These are phyloP conservation scores for Belonocnema kinseyi DNA, from an alignment of 1,140 invertebrate genomes.

Conservation along the genomic window DNA sequence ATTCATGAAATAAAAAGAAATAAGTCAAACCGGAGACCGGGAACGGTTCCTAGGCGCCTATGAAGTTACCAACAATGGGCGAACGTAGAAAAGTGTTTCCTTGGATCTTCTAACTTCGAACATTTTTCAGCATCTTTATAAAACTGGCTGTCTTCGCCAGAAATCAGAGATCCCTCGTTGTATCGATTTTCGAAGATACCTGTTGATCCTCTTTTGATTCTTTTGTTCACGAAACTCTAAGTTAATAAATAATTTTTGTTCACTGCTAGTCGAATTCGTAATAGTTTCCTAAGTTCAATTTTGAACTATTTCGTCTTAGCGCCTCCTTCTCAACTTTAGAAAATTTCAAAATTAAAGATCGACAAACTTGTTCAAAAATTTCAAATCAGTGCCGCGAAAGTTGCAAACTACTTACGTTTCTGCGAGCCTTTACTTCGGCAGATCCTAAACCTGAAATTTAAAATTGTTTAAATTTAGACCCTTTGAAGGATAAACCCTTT, in stretches of 20 bases:
- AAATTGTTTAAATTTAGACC: no score
- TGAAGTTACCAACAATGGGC: conserved; percentile 48
- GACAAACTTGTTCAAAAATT: no score
- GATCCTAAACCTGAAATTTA: no score
- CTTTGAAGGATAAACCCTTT: no score
- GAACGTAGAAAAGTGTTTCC: conserved; percentile 54
- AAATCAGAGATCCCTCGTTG: conserved; percentile 50
- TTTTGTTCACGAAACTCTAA: background rate
- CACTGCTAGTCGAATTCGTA: background rate
- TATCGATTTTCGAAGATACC: conserved; percentile 55
- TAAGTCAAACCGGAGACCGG: conserved; percentile 48
- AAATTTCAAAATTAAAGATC: no score
- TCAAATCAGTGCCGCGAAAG: no score
- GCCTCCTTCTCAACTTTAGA: no score
- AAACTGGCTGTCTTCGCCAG: conserved; percentile 45
- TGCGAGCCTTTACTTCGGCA: no score
- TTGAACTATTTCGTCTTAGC: no score
- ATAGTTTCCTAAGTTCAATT: no score
- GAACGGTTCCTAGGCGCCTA: conserved; percentile 41
- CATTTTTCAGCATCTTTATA: conserved; percentile 51
- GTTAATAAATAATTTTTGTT: background rate
- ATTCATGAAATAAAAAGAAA: conserved; percentile 58
- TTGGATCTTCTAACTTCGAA: conserved; percentile 39
- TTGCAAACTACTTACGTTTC: no score
- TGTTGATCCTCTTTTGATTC: conserved; percentile 47